phyloP scores from a whole-genome alignment of 2,797 vertebrate genomes.

The Helicolenus hilgendorfi region DNA sequence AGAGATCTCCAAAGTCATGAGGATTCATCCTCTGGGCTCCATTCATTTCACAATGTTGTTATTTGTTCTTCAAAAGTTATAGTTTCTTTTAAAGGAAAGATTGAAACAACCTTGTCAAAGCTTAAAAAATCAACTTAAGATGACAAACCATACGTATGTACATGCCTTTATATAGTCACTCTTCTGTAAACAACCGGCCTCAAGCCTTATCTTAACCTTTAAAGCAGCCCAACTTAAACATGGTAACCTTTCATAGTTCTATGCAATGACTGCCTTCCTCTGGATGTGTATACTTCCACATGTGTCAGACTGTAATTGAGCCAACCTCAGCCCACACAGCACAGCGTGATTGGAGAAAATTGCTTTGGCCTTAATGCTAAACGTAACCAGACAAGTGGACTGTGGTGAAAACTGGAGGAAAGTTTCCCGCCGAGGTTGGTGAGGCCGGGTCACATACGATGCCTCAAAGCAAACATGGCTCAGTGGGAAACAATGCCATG shows the following conservation, averaged over 20 bases:
- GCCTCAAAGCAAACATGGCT: not conserved
- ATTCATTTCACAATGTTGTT: not conserved
- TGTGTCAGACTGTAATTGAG: not conserved
- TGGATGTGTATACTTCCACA: not conserved
- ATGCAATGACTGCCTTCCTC: not conserved
- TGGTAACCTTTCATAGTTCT: not conserved
- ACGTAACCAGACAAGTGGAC: conserved; percentile 14
- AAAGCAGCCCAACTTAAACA: not conserved
- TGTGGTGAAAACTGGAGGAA: not conserved
- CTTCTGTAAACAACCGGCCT: not conserved
- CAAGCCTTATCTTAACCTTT: not conserved
- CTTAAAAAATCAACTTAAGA: not conserved
- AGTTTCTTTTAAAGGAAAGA: not conserved
- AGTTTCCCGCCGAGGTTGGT: not conserved
- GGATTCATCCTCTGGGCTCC: not conserved
- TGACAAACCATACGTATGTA: not conserved
- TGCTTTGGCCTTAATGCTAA: conserved; percentile 30
- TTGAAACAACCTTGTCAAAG: not conserved
- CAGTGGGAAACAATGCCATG: not conserved
- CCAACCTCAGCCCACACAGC: not conserved
- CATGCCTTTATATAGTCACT: not conserved
- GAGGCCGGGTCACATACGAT: not conserved
- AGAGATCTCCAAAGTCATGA: not conserved
- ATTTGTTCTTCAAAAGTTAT: not conserved
- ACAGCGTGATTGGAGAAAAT: conserved; percentile 8